These are phyloP conservation scores for Meteorus cinctellus DNA, from an alignment of 2,888 invertebrate genomes.

Conservation along the genomic window DNA sequence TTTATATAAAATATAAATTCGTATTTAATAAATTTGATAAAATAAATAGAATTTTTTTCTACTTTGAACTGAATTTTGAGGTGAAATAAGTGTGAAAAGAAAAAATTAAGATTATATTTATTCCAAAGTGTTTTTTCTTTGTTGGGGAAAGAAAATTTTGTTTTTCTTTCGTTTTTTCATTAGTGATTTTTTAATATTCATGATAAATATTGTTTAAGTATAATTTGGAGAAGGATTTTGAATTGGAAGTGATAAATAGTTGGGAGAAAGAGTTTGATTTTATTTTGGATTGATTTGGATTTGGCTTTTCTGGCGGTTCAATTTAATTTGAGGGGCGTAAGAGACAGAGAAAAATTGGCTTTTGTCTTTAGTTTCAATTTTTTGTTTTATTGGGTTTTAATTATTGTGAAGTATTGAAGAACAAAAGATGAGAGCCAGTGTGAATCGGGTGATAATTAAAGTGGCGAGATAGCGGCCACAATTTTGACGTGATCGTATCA, in stretches of 20 bases:
- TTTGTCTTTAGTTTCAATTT: neutral
- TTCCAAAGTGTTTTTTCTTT: neutral
- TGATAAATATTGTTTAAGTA: neutral
- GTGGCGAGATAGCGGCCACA: conserved; percentile 48
- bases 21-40: neutral
- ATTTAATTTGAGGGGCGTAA: too few relatives aligned
- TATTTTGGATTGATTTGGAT: neutral
- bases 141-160: neutral
- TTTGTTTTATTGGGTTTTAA: neutral
- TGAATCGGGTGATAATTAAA: conserved; percentile 44
- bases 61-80: too few relatives aligned
- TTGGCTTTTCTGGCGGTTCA: neutral
- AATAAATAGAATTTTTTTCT: neutral
- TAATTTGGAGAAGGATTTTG: neutral
- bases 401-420: too few relatives aligned
- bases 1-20: neutral
- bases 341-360: too few relatives aligned
- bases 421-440: conserved; percentile 40
- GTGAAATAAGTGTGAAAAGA: too few relatives aligned
- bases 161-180: neutral
- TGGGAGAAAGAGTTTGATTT: neutral
- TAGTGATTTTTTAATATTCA: neutral
- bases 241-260: neutral
- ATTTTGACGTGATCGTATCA: conserved; percentile 46
- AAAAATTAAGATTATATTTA: too few relatives aligned